Conservation (phyloP, 2,113 vertebrate species). For the Amblyopsis rosae region DNA sequence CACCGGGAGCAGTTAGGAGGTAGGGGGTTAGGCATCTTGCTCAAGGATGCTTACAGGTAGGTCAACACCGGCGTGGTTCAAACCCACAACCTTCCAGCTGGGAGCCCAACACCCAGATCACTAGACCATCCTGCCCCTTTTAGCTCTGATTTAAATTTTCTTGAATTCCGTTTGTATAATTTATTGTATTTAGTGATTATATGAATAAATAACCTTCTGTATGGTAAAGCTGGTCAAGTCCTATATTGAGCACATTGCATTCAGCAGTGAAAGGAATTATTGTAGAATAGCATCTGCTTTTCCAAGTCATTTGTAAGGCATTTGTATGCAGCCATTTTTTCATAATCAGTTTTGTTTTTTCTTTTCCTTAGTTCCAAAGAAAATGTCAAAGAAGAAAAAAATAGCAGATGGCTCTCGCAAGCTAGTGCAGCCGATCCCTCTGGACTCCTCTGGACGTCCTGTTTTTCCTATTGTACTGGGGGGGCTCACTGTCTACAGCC, state of each 20-base stretch:
- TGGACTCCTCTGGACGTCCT: conserved; percentile 87
- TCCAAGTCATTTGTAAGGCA: no score
- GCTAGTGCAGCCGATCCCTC: conserved; percentile 84
- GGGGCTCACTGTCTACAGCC: conserved; percentile 87
- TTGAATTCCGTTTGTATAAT: neutral
- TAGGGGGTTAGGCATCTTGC: no score
- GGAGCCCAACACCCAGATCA: no score
- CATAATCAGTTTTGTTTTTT: neutral
- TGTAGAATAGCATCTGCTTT: no score
- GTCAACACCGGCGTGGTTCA: no score
- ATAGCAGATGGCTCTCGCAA: conserved; percentile 78
- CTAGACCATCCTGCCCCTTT: neutral
- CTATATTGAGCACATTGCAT: no score
- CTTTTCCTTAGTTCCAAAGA: conserved; percentile 78
- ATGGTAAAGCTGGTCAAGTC: no score
- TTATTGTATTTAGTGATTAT: neutral
- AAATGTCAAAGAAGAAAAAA: conserved; percentile 85
- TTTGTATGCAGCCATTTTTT: neutral
- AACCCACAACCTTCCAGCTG: no score
- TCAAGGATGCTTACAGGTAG: no score
- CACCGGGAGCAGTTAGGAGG: no score
- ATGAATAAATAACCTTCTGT: no score
- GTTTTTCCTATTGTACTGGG: conserved; percentile 87
- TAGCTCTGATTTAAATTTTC: neutral
- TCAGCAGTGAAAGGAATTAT: no score